Conservation (phyloP, 2,888 invertebrate genomes). For the Octodonta nipae region DNA sequence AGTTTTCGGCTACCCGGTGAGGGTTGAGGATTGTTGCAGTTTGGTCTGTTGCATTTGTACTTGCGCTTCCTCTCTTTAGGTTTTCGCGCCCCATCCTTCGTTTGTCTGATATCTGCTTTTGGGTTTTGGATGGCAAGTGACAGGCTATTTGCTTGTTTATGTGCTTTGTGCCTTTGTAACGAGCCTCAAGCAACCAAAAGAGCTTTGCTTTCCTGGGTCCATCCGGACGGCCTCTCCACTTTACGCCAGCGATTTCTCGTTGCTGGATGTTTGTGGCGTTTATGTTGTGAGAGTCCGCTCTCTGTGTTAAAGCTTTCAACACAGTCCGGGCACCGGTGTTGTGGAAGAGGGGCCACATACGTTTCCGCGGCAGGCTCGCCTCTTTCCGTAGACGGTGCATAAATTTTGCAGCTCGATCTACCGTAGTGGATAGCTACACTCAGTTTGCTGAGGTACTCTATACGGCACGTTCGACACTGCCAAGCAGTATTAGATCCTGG, state of each 20-base stretch:
- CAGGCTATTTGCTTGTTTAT: not conserved
- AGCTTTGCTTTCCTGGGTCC: not conserved
- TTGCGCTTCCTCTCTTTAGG: too few species aligned
- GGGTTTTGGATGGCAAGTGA: conserved; percentile 1
- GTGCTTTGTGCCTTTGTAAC: not conserved
- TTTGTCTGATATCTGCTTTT: too few species aligned
- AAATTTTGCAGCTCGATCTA: too few species aligned
- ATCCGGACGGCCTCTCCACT: too few species aligned
- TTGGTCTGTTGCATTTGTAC: too few species aligned
- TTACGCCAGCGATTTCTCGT: not conserved
- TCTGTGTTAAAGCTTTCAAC: not conserved
- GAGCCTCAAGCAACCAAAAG: not conserved
- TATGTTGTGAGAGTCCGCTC: conserved; percentile 1
- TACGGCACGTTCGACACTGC: not conserved
- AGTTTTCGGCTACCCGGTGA: too few species aligned
- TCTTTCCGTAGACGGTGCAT: too few species aligned
- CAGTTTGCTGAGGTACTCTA: not conserved
- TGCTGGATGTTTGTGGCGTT: not conserved
- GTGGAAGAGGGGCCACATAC: too few species aligned
- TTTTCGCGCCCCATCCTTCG: too few species aligned
- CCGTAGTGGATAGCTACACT: not conserved
- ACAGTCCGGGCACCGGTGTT: not conserved
- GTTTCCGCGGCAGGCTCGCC: not conserved
- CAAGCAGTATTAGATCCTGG: not conserved
- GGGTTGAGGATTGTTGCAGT: too few species aligned